These are phyloP conservation scores for Pampus argenteus DNA, from an alignment of 2,797 vertebrate genomes.

Conservation along the genomic window DNA sequence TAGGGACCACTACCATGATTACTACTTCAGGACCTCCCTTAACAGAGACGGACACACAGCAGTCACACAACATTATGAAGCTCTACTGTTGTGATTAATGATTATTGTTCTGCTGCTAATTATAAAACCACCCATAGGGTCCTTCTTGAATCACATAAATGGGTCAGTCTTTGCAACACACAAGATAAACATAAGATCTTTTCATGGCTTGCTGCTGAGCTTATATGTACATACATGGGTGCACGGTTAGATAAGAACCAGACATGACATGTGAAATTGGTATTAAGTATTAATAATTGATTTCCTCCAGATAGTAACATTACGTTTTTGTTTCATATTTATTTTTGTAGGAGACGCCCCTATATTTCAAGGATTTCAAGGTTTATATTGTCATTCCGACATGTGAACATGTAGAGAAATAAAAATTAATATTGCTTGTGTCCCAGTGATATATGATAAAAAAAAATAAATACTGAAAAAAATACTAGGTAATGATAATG, in stretches of 20 bases:
- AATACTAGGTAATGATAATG: no score
- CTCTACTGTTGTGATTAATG: slow-evolving; percentile 67
- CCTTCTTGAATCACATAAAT: slow-evolving; percentile 8
- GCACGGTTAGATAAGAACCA: not conserved
- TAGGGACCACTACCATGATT: slow-evolving; percentile 81
- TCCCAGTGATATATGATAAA: no score
- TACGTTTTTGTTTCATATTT: not conserved
- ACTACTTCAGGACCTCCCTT: slow-evolving; percentile 60
- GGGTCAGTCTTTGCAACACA: not conserved
- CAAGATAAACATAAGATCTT: not conserved
- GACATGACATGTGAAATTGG: not conserved
- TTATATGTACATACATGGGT: not conserved
- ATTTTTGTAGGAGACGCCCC: slow-evolving; percentile 15
- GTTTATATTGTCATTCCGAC: no score
- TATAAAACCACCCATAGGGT: slow-evolving; percentile 17
- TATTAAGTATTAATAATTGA: no score
- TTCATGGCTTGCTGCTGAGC: not conserved
- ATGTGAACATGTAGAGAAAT: no score
- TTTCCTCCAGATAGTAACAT: not conserved
- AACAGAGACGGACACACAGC: slow-evolving; percentile 43
- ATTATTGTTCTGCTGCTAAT: slow-evolving; percentile 64
- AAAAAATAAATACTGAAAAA: no score
- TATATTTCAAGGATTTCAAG: slow-evolving; percentile 7
- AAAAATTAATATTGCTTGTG: no score
- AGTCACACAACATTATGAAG: slow-evolving; percentile 43